Conservation (phyloP, 2,888 invertebrate species). For the Odontocolon sp. region DNA sequence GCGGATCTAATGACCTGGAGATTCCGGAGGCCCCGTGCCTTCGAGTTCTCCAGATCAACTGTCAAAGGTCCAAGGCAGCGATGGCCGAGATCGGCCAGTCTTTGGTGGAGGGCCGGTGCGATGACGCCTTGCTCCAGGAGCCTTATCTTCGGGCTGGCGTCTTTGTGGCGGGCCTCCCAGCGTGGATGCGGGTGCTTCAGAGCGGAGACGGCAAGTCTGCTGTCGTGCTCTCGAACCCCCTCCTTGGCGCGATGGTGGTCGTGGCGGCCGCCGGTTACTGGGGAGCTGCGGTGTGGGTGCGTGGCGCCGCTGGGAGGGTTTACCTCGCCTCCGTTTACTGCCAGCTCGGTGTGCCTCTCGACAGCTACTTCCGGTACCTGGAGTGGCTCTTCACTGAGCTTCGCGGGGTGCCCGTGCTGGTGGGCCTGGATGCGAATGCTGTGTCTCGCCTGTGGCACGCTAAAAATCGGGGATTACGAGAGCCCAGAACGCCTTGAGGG, state of each 20-base stretch:
- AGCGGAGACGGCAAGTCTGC: conserved; percentile 8
- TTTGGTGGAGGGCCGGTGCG: conserved; percentile 11
- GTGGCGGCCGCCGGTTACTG: neutral
- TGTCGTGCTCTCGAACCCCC: neutral
- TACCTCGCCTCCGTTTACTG: neutral
- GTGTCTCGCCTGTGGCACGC: neutral
- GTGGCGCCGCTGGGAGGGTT: neutral
- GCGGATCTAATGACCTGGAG: neutral
- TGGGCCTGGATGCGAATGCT: neutral
- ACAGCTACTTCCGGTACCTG: conserved; percentile 10
- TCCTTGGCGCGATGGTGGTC: neutral
- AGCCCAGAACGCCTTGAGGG: neutral
- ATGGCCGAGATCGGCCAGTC: conserved; percentile 23
- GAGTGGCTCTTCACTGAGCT: conserved; percentile 15
- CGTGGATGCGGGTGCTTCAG: conserved; percentile 27
- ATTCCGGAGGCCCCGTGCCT: neutral
- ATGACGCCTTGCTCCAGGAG: conserved; percentile 27
- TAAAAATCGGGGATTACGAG: too few species aligned
- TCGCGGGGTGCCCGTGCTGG: conserved; percentile 20
- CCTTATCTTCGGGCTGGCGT: conserved; percentile 11
- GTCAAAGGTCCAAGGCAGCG: conserved; percentile 10
- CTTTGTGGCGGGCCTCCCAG: conserved; percentile 14
- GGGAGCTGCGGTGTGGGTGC: conserved; percentile 6
- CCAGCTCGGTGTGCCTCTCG: neutral
- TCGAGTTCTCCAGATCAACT: conserved; percentile 24